Evolutionary conservation across 2,888 invertebrate species (phyloP).

Genomic region (Papilio protenor): DNA sequence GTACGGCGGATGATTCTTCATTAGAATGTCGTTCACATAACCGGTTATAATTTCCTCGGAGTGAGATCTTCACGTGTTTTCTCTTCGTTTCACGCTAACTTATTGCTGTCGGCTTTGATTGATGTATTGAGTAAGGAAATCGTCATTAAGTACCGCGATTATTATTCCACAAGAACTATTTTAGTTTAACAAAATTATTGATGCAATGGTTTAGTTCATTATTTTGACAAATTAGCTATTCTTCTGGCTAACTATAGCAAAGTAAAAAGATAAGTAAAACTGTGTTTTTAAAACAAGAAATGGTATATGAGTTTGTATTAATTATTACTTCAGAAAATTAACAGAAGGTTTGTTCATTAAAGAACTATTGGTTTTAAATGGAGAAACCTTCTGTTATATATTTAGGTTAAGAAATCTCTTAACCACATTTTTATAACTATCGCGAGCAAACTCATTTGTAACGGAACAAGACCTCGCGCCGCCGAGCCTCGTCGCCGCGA

Average conservation of each 20-base stretch:
- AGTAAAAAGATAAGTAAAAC: too few species aligned
- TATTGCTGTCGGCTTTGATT: slow-evolving; percentile 26
- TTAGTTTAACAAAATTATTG: not conserved
- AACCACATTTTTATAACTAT: slow-evolving; percentile 50
- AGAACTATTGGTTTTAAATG: too few species aligned
- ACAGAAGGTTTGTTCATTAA: slow-evolving; percentile 35
- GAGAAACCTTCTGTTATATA: too few species aligned
- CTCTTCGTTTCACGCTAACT: slow-evolving; percentile 21
- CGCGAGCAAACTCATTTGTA: slow-evolving; percentile 58
- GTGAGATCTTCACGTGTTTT: slow-evolving; percentile 23
- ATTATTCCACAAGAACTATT: not conserved
- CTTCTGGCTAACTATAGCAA: too few species aligned
- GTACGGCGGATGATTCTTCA: slow-evolving; percentile 25
- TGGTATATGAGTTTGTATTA: not conserved
- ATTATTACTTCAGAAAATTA: not conserved
- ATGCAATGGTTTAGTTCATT: too few species aligned
- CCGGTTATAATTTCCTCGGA: slow-evolving; percentile 13
- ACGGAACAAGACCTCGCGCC: slow-evolving; percentile 58
- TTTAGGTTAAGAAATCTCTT: too few species aligned
- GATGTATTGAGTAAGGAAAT: slow-evolving; percentile 29
- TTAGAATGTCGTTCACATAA: slow-evolving; percentile 34
- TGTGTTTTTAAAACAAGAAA: too few species aligned
- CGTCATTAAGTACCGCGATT: not conserved
- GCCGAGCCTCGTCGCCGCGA: slow-evolving; percentile 47
- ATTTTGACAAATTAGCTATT: too few species aligned